phyloP scores from a whole-genome alignment of 2,888 invertebrate species.

The Stratiomys singularior region DNA sequence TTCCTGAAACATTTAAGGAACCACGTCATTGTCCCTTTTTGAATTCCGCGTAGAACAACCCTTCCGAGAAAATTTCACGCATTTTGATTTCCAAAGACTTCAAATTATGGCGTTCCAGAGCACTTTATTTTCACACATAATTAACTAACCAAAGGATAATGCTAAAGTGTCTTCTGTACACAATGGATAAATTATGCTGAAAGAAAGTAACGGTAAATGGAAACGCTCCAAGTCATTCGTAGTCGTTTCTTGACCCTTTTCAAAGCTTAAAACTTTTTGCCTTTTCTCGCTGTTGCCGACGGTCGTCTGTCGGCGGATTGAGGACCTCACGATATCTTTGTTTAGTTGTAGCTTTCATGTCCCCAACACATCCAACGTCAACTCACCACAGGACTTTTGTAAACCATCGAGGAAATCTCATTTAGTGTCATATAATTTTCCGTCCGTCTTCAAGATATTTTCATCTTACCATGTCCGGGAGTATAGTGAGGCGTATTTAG shows the following conservation, averaged over 20 bases:
- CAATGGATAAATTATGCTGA: constrained; percentile 11
- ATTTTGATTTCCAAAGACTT: constrained; percentile 28
- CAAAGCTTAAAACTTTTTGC: constrained; percentile 21
- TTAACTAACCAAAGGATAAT: constrained; percentile 52
- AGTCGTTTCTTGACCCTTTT: constrained; percentile 41
- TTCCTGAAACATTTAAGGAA: background rate
- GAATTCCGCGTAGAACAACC: background rate
- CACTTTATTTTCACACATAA: constrained; percentile 54
- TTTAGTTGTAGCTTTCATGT: background rate
- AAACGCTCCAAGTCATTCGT: constrained; percentile 14
- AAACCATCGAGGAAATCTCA: constrained; percentile 19
- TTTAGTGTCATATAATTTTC: constrained; percentile 40
- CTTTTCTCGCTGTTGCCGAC: background rate
- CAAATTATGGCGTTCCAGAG: constrained; percentile 35
- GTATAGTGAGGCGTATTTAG: background rate
- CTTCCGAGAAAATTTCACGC: constrained; percentile 14
- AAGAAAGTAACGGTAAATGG: constrained; percentile 16
- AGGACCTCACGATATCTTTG: background rate
- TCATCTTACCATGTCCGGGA: background rate
- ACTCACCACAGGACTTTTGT: background rate
- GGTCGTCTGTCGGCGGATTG: background rate
- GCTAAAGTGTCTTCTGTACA: constrained; percentile 47
- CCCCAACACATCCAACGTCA: background rate
- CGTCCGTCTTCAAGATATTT: constrained; percentile 26
- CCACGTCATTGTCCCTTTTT: background rate